These are phyloP conservation scores for Dicentrarchus labrax DNA, from an alignment of 2,113 vertebrate species.

Conservation along the genomic window DNA sequence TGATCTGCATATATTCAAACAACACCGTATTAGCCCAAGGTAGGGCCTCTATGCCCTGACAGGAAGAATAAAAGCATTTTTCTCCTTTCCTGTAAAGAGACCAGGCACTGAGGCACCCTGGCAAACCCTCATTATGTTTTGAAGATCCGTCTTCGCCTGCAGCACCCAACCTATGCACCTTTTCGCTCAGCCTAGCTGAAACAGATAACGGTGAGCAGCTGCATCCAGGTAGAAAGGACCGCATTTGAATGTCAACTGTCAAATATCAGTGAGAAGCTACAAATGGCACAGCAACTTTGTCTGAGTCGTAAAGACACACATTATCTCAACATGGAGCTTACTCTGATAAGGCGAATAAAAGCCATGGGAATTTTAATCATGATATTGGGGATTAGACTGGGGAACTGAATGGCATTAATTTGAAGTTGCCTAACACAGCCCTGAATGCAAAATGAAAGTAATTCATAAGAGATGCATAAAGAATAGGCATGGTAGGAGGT, in stretches of 20 bases:
- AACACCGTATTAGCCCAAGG: slow-evolving; percentile 47
- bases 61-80: slow-evolving; percentile 60
- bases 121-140: slow-evolving; percentile 77
- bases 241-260: slow-evolving; percentile 83
- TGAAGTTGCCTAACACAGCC: slow-evolving; percentile 62
- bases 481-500: slow-evolving; percentile 67
- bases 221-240: slow-evolving; percentile 68
- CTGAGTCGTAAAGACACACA: slow-evolving; percentile 57
- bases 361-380: slow-evolving; percentile 77
- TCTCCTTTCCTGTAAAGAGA: slow-evolving; percentile 54
- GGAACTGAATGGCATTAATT: slow-evolving; percentile 75
- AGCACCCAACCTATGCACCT: slow-evolving; percentile 71
- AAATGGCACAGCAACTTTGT: slow-evolving; percentile 72
- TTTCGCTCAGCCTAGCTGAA: slow-evolving; percentile 69
- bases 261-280: slow-evolving; percentile 79
- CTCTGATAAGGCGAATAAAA: slow-evolving; percentile 72
- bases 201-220: slow-evolving; percentile 69
- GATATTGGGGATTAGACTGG: slow-evolving; percentile 72
- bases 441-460: slow-evolving; percentile 69
- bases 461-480: slow-evolving; percentile 72
- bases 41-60: slow-evolving; percentile 42
- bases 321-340: slow-evolving; percentile 72
- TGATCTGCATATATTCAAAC: slow-evolving; percentile 66
- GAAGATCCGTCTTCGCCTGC: slow-evolving; percentile 70
- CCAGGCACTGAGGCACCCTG: slow-evolving; percentile 44